phyloP scores from a whole-genome alignment of 2,113 vertebrate species.

The Astur gentilis region DNA sequence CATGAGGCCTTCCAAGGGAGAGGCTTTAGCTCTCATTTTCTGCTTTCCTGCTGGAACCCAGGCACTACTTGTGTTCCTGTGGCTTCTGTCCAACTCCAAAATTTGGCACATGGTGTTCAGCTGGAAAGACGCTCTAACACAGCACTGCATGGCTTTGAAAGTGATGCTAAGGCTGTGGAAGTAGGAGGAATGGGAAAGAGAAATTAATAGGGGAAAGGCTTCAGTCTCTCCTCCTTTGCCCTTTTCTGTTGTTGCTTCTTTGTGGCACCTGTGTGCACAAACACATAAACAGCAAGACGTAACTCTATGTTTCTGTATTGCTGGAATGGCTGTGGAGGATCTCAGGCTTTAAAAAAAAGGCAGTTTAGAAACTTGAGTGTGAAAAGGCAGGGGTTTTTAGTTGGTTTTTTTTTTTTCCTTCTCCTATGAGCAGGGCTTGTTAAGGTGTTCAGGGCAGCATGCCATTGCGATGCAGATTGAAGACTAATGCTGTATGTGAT shows the following conservation, averaged over 20 bases:
- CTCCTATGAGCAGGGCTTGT: background rate
- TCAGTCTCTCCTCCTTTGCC: background rate
- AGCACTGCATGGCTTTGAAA: background rate
- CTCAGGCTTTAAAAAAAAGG: background rate
- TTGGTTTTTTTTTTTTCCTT: background rate
- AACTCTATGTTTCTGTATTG: fast-evolving
- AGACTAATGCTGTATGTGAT: background rate
- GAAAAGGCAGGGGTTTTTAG: background rate
- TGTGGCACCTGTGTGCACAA: background rate
- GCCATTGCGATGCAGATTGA: background rate
- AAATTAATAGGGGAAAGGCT: background rate
- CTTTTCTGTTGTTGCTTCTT: background rate
- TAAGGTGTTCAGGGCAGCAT: background rate
- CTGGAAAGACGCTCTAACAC: background rate
- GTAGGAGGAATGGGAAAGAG: background rate
- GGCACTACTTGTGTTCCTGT: background rate
- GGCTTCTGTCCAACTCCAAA: background rate
- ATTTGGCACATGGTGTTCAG: background rate
- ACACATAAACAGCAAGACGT: background rate
- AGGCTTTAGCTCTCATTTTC: background rate
- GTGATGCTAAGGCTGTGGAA: background rate
- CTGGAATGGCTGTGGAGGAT: background rate
- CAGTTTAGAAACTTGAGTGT: background rate
- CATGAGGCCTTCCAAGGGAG: background rate
- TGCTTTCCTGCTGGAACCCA: background rate